Evolutionary conservation across 2,113 vertebrate species (phyloP).

Genomic region (Phylloscopus whistleri): DNA sequence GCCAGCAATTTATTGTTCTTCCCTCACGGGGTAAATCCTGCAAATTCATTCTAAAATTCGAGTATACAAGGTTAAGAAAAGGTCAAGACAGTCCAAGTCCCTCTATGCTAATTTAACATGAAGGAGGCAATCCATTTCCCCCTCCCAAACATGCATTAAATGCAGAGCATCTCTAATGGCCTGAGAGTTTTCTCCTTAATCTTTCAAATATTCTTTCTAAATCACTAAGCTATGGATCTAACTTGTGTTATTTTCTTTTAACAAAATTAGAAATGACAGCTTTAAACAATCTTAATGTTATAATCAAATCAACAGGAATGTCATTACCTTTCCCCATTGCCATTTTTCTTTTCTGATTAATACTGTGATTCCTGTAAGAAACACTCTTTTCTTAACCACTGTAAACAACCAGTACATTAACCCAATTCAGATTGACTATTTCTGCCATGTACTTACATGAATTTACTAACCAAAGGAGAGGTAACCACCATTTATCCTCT

Average conservation of each 20-base stretch:
- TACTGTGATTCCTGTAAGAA: conserved; percentile 48
- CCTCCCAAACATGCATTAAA: conserved; percentile 28
- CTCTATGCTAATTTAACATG: conserved; percentile 39
- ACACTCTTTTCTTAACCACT: neutral
- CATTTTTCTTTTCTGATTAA: conserved; percentile 57
- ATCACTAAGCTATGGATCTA: conserved; percentile 22
- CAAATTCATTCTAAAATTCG: neutral
- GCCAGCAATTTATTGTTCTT: neutral
- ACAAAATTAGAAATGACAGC: conserved; percentile 61
- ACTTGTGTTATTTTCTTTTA: conserved; percentile 33
- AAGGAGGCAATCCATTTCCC: conserved; percentile 30
- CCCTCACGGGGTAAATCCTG: neutral
- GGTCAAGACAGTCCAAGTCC: conserved; percentile 7
- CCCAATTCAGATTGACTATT: neutral
- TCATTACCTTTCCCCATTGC: conserved; percentile 38
- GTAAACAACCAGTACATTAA: conserved; percentile 14
- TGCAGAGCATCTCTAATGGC: conserved; percentile 17
- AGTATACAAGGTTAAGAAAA: conserved; percentile 41
- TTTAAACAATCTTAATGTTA: conserved; percentile 54
- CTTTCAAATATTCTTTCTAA: neutral
- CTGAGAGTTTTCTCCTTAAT: conserved; percentile 5
- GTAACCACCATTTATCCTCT: neutral
- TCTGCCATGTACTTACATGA: neutral
- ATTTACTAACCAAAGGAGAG: neutral
- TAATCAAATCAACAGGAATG: conserved; percentile 60